Base-by-base conservation (phyloP, 92 coral and sea anemone genomes). In the Epizoanthus scotinus region DNA sequence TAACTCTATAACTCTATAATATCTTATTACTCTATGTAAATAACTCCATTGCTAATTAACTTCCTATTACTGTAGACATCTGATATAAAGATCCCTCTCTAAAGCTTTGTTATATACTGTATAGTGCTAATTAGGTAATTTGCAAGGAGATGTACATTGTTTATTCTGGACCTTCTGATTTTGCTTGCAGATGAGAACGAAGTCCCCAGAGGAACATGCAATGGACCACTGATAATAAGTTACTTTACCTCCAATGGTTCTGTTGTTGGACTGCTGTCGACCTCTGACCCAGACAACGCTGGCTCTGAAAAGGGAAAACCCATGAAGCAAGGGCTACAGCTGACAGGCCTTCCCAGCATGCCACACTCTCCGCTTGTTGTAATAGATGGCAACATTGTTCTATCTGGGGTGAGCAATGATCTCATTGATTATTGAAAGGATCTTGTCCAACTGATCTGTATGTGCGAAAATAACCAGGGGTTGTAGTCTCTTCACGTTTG, bases 241-340 rank as follows among this genome's bases (percentile, higher is more conserved):
- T 64, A 84, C 26, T 59, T 56, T 80, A 85, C 88, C 0, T 92
- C 98, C 13, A 63, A 78, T 57, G 98, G 98, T n/a, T 84, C 93
- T 6, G 82, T 94, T 1, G 82, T 94, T 31, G 90, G 86, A 10
- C 53, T 29, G 6, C 79, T 94, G 34, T 50, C 77, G 31, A 91
- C 83, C 7, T 81, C 73, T 7, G 98, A 94, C 81, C 98, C 98
- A 50, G 98, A 94, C 63, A 94, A 94, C 81, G 91, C 81, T 56
- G 86, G 74, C 36, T 78, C 42, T 1, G 55, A 63, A 19, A 64
- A 70, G 18, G 19, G 38, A 3, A 86, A 77, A 10, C 74, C 79
- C 8, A n/a, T n/a, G n/a, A 73, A 73, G 29, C 79, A 73, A 54
- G 58, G 29, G 0, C 38, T 56, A 17, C 20, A n/a, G n/a, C 49